Percentiles rank a stretch among this genome's conserved stretches.
Evolutionary conservation across 2,888 invertebrate species (phyloP).

Genomic region (Drymonia ruficornis): DNA sequence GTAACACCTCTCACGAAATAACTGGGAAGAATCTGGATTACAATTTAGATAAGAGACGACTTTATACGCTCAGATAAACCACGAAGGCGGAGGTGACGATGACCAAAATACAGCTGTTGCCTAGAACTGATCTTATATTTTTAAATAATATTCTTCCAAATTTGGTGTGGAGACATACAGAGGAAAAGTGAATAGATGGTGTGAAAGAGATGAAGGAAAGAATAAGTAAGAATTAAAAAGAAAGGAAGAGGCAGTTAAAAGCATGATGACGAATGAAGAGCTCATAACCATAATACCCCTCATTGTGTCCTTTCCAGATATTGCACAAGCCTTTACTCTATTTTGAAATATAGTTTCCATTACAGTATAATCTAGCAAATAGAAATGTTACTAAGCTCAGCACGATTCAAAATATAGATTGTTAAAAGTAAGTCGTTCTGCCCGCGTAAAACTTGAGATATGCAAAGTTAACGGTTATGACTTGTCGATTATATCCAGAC

Average conservation of each 20-base stretch:
- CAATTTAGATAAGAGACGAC: background rate
- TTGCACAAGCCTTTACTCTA: too few relatives aligned
- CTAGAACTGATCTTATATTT: too few relatives aligned
- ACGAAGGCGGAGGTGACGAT: background rate
- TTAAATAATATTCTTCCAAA: too few relatives aligned
- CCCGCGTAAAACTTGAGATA: conserved; percentile 40
- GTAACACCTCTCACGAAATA: conserved; percentile 66
- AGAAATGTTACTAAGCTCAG: conserved; percentile 30
- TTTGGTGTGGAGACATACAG: too few relatives aligned
- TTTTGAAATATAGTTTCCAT: background rate
- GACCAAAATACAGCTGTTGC: too few relatives aligned
- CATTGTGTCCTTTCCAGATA: too few relatives aligned
- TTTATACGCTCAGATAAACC: background rate
- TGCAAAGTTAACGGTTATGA: conserved; percentile 48
- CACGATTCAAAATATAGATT: conserved; percentile 29
- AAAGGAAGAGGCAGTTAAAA: too few relatives aligned
- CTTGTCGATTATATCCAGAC: conserved; percentile 36
- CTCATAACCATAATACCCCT: too few relatives aligned
- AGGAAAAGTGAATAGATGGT: too few relatives aligned
- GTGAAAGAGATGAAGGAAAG: too few relatives aligned
- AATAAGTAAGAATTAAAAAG: too few relatives aligned
- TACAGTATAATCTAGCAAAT: conserved; percentile 10
- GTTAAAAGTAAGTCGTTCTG: conserved; percentile 37
- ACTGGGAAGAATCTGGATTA: conserved; percentile 42
- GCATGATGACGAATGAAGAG: background rate